Base-by-base conservation (phyloP, 2,113 vertebrate species). In the Ailurus styani region DNA sequence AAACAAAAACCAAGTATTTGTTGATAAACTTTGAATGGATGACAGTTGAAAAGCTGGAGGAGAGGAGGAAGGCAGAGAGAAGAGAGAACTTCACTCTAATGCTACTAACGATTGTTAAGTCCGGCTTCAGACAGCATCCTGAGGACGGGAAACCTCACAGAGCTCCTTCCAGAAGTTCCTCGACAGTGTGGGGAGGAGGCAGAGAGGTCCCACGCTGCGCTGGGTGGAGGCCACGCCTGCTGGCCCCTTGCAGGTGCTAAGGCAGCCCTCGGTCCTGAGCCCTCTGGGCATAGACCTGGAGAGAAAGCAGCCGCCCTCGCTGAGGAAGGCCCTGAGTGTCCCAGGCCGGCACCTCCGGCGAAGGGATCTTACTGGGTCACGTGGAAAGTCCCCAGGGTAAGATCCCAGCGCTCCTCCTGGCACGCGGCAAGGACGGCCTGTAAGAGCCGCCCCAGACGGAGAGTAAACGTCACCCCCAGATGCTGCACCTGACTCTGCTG, bases 301-400 rank as follows among this genome's bases (percentile, higher is more conserved):
- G 34, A 55, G 9, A 29, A 45, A n/a, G 45, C 55, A 17, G 21
- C 78, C 14, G 1, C 34, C 42, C 17, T 21, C 8, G 18, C 81
- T 6, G 54, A 72, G 90, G 29, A 27, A 72, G 81, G 40, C 50
- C 17, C 70, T 31, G 5, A 17, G 50, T 52, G 81, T 47, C 40
- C 77, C 17, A 29, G 42, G 23, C 37, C 21, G 2, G 23, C 37
- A 5, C 25, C 29, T 57, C 27, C 10, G 0, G 21, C n/a, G 29
- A 57, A 81, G 72, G 84, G 20, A 47, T 1, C 87, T 66, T 86
- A 34, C 64, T 57, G 8, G 29, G 42, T 68, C 34, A 25, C 5
- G 29, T 72, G 62, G 70, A 83, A 77, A 78, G 57, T 17, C 72
- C 81, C 75, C 72, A 82, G 93, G 78, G 96, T 70, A 45, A 95